Conservation (phyloP, 2,113 vertebrate species). For the Telmatochromis bifrenatus region DNA sequence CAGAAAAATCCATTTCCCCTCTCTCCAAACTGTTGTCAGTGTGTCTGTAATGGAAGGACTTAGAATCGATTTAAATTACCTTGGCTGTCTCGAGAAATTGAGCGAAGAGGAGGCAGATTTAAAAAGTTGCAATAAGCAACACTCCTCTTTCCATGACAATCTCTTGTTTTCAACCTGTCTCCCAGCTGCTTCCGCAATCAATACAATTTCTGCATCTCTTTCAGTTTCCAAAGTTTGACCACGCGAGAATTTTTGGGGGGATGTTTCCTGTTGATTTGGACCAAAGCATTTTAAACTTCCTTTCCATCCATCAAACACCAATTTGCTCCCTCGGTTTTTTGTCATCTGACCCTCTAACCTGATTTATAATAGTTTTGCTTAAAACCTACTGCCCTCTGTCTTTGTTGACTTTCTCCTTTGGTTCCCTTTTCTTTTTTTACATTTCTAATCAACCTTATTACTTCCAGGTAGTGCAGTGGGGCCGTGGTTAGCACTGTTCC, state of each 20-base stretch:
- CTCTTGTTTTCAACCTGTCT: conserved; percentile 8
- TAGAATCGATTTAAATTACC: conserved; percentile 68
- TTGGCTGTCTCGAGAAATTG: conserved; percentile 50
- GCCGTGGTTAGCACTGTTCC: not conserved
- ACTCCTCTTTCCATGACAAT: conserved; percentile 7
- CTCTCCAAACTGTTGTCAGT: conserved; percentile 49
- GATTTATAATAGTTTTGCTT: not conserved
- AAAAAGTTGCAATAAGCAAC: conserved; percentile 41
- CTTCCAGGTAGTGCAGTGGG: not conserved
- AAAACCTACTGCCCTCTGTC: not conserved
- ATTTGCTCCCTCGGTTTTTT: not conserved
- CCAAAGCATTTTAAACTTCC: not conserved
- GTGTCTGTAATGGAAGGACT: conserved; percentile 66
- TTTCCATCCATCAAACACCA: not conserved
- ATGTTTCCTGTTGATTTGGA: not conserved
- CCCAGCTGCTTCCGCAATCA: not conserved
- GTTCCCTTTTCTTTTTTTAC: not conserved
- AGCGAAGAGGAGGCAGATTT: conserved; percentile 26
- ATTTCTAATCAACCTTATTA: not conserved
- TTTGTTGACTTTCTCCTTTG: not conserved
- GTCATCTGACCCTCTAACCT: not conserved
- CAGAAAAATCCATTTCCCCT: conserved; percentile 63
- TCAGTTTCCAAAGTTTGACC: not conserved
- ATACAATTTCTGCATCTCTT: not conserved
- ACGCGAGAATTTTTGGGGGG: not conserved